Base-by-base conservation (phyloP, 1,140 invertebrate species). In the Heterodera carotae region DNA sequence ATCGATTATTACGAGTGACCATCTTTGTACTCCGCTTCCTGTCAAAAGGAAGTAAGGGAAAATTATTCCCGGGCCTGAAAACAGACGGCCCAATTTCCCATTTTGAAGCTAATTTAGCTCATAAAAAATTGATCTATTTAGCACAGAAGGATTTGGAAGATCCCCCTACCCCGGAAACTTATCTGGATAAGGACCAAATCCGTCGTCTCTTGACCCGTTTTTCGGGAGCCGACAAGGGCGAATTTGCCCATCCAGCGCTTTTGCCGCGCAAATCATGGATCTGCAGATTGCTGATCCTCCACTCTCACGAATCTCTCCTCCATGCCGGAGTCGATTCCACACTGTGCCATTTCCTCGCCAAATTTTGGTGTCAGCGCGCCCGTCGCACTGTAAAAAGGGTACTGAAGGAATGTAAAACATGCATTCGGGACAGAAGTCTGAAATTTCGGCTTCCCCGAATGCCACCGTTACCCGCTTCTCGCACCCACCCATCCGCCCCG, bases 121-220 rank as follows among this genome's bases (percentile, higher is more conserved):
- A 33, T 8, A n/a, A 8, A 73, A 25, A n/a, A 39, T 29, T 75
- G 25, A 10, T 75, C n/a, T 48, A 43, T n/a, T 5, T 53, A 6
- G 18, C 29, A n/a, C 74, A 75, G 29, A 36, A 36, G 12, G 10
- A 8, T 7, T 36, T 69, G 25, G 67, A 53, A 6, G 31, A n/a
- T 8, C 22, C 18, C 48, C 25, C 18, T 6, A 8, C 39, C 10
- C 3, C 15, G 2, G 60, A 59, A 66, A 69, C 72, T 25, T 25
- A 48, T 73, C n/a, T 18, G 70, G 68, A 75, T 73, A 31, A 75
- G 7, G 22, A 75, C 10, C 31, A 39, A 75, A 1, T 73, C 39
- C 27, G 18, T 33, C 29, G 74, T 75, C 48, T 43, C 18, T 25
- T 4, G 6, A 7, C 25, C 10, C 18, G 36, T 8, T n/a, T 59